These are phyloP conservation scores for Heliconius charithonia DNA, from an alignment of 2,888 invertebrate species.

Conservation along the genomic window DNA sequence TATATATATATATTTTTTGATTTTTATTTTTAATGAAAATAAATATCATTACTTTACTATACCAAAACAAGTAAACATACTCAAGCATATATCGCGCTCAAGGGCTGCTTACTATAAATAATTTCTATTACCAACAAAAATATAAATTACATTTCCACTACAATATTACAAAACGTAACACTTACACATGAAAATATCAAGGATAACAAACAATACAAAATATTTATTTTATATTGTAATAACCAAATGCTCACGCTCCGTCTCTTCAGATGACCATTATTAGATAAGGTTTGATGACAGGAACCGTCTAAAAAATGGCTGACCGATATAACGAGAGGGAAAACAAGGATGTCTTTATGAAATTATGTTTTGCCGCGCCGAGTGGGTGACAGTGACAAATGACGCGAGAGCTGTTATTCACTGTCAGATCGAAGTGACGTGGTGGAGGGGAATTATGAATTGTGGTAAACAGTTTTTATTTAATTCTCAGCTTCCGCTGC, in stretches of 20 bases:
- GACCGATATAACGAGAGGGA: constrained; percentile 60
- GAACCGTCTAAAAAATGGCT: constrained; percentile 37
- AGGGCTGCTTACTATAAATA: no score
- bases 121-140: not conserved
- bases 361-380: constrained; percentile 79
- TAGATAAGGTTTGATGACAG: constrained; percentile 40
- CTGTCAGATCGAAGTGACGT: constrained; percentile 81
- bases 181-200: not conserved
- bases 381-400: constrained; percentile 81
- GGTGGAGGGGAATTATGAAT: constrained; percentile 51
- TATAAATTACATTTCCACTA: not conserved
- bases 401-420: constrained; percentile 78
- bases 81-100: no score
- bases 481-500: no score
- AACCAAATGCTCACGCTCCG: constrained; percentile 2
- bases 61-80: not conserved
- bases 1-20: no score
- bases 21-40: not conserved
- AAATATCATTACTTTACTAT: not conserved
- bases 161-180: not conserved
- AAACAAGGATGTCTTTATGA: constrained; percentile 79
- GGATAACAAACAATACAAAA: not conserved
- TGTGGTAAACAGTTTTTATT: constrained; percentile 18
- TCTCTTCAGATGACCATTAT: constrained; percentile 31
- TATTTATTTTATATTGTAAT: not conserved